Percentiles rank a stretch among this genome's conserved stretches.
phyloP scores from a whole-genome alignment of 2,113 vertebrate species.

The Chamaea fasciata region DNA sequence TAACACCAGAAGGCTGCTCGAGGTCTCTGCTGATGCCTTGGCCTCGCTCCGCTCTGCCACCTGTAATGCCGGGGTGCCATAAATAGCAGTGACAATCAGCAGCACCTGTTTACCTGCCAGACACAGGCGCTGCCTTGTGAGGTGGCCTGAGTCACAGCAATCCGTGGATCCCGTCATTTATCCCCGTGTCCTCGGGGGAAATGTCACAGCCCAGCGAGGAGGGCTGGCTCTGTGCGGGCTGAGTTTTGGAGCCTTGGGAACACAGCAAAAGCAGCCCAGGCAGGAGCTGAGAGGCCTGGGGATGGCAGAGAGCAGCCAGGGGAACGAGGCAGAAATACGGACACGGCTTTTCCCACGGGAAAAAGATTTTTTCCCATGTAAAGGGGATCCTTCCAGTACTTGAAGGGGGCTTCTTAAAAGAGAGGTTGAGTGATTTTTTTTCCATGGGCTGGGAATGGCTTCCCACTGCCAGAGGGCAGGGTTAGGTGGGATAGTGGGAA shows the following conservation, averaged over 20 bases:
- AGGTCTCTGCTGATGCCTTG: not conserved
- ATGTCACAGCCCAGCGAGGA: not conserved
- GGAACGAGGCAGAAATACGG: accelerated
- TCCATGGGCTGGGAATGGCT: not conserved
- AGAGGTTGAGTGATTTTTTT: not conserved
- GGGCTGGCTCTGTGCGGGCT: accelerated
- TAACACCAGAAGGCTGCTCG: not conserved
- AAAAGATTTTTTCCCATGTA: accelerated
- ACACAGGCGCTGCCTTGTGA: not conserved
- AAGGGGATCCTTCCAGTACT: not conserved
- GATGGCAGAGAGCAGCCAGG: accelerated
- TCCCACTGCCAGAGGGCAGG: not conserved
- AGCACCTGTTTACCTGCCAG: not conserved
- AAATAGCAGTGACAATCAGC: not conserved
- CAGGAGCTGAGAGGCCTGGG: not conserved
- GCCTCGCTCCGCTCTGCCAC: not conserved
- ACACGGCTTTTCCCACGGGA: accelerated
- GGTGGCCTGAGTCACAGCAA: not conserved
- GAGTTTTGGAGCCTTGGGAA: not conserved
- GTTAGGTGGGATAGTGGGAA: not conserved
- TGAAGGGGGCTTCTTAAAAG: not conserved
- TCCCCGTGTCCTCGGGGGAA: accelerated
- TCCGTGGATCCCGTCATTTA: accelerated
- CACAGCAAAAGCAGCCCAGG: not conserved
- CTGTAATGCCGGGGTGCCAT: not conserved